Evolutionary conservation across 2,888 invertebrate species (phyloP), one percentile per base, ranked within the genome.

Genomic region (Scelioninae gen. 1): DNA sequence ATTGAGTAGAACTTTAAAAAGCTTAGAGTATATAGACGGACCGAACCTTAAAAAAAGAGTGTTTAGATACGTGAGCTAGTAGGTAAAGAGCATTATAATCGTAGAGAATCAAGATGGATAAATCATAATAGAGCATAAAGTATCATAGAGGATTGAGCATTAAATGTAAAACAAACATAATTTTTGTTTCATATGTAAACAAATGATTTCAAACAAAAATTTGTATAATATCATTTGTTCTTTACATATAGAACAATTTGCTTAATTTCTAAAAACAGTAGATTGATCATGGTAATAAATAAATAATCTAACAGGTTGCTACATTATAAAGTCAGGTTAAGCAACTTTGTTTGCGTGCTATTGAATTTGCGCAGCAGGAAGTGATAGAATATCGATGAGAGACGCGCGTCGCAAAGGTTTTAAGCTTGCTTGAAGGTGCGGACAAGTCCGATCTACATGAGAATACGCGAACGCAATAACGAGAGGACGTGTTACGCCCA

Each of bases 401-500:
- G 76, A 76, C 71, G 71, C 47, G 66, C 66, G 60, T 78, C 74
- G 71, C 40, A 43, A 62, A 72, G 58, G 71, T 58, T 69, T 83
- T 71, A 78, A 78, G 78, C 78, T 75, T 71, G 78, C 78, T 78
- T 60, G 68, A 83, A 84, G 83, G 81, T 81, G 80, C 71, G 71
- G 84, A 84, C 84, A 84, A 84, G 49, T 60, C 40, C 68, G 82
- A 84, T 84, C 78, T 82, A 84, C 82, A 84, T 77, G 80, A 82
- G 78, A 84, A 85, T 76, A 82, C 78, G 72, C 78, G 79, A 74
- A 56, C 69, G 84, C 78, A 86, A 85, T 87, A 86, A 86, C 85
- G 86, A 86, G 85, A 83, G 82, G 87, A 87, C 85, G 84, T 87
- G 86, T 87, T 74, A 87, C 87, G 86, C 87, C 86, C 86, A 87